Percentiles rank a stretch among this genome's conserved stretches.
Conservation (phyloP, 2,113 vertebrate species). For the Sapayoa aenigma region DNA sequence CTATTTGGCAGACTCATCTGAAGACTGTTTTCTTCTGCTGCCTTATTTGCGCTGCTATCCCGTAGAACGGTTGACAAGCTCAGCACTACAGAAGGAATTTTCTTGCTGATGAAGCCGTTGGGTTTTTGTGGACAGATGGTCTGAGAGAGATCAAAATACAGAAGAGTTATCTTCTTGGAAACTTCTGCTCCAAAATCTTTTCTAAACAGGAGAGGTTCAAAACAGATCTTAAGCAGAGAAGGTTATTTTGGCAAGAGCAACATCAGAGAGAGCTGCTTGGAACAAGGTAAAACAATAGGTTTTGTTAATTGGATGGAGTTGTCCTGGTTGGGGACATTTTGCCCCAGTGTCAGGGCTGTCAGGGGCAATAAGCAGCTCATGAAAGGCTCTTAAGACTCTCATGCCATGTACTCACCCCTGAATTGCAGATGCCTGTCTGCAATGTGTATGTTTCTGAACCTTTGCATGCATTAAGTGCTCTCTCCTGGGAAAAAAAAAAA, state of each 20-base stretch:
- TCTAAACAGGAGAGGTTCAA: background rate
- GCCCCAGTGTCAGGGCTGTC: background rate
- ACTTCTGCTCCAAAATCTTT: background rate
- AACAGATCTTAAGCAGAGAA: background rate
- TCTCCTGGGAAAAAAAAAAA: slow-evolving; percentile 59
- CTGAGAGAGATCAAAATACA: slow-evolving; percentile 24
- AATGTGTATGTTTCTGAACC: background rate
- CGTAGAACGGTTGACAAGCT: background rate
- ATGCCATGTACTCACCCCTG: slow-evolving; percentile 42
- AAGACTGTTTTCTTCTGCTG: background rate
- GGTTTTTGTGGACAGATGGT: background rate
- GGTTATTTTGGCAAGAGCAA: background rate
- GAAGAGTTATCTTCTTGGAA: background rate
- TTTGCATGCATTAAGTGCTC: slow-evolving; percentile 63
- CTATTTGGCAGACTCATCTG: background rate
- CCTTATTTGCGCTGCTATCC: background rate
- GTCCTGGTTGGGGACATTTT: background rate
- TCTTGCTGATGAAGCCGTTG: background rate
- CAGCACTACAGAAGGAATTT: background rate
- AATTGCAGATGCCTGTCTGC: slow-evolving; percentile 49
- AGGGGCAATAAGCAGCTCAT: background rate
- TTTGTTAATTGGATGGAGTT: background rate
- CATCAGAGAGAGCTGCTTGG: background rate
- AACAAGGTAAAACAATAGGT: background rate
- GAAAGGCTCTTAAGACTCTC: background rate